These are phyloP conservation scores for Hydroisotoma schaefferi DNA, from an alignment of 2,888 invertebrate species.

Conservation along the genomic window DNA sequence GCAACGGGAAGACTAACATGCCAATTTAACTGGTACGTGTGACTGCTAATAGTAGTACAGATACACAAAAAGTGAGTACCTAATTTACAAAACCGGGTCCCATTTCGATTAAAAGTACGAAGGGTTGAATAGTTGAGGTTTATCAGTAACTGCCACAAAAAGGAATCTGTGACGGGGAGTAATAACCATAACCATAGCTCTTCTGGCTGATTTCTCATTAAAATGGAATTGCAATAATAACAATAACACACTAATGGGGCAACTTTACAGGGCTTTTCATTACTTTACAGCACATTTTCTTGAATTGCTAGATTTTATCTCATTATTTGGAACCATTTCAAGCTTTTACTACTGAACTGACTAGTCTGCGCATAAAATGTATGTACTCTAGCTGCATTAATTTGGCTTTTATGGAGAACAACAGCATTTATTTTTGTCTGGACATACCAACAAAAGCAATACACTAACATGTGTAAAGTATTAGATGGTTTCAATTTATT, in stretches of 20 bases:
- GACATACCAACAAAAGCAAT: too few relatives aligned
- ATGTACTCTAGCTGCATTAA: too few relatives aligned
- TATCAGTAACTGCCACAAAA: background rate
- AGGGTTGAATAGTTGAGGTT: background rate
- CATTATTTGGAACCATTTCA: too few relatives aligned
- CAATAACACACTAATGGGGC: conserved; percentile 17
- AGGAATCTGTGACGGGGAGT: background rate
- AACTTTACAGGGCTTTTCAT: conserved; percentile 11
- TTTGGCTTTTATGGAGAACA: too few relatives aligned
- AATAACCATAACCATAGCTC: conserved; percentile 17
- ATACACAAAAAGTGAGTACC: background rate
- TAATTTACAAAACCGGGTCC: background rate
- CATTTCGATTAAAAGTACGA: too few relatives aligned
- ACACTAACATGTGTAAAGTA: too few relatives aligned
- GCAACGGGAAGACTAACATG: too few relatives aligned
- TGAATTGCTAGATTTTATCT: background rate
- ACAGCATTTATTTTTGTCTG: too few relatives aligned
- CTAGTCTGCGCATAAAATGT: too few relatives aligned
- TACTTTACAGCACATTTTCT: conserved; percentile 8
- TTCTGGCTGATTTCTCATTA: conserved; percentile 15
- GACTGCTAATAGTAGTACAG: background rate
- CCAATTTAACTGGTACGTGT: too few relatives aligned
- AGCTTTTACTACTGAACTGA: too few relatives aligned
- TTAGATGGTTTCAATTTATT: too few relatives aligned
- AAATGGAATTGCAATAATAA: conserved; percentile 19